phyloP scores from a whole-genome alignment of 2,797 vertebrate species.

The Pteropus rufus region DNA sequence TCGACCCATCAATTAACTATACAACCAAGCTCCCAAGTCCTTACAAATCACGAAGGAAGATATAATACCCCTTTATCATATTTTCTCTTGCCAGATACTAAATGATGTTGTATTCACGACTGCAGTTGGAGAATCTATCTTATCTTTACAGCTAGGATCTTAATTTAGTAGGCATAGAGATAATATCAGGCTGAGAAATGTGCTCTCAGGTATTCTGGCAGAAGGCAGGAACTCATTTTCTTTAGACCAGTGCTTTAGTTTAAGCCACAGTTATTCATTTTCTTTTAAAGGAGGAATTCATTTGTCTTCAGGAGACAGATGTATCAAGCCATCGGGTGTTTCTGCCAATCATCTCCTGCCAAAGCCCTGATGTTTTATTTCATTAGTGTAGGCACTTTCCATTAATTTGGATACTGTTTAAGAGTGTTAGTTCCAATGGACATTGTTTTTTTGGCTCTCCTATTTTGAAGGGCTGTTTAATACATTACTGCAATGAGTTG shows the following conservation, averaged over 20 bases:
- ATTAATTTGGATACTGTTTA: conserved; percentile 69
- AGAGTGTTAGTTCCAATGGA: conserved; percentile 67
- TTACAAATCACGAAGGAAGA: neutral
- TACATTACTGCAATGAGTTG: conserved; percentile 66
- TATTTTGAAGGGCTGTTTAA: conserved; percentile 72
- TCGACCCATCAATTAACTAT: neutral
- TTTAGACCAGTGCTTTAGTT: neutral
- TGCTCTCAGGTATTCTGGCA: neutral
- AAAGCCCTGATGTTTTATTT: conserved; percentile 71
- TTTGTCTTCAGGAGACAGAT: conserved; percentile 67
- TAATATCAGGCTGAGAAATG: neutral
- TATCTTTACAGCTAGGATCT: neutral
- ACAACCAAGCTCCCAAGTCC: neutral
- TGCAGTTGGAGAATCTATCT: neutral
- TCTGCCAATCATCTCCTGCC: conserved; percentile 69
- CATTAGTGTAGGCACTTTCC: conserved; percentile 75
- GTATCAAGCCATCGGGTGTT: conserved; percentile 27
- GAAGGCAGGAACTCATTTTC: conserved; percentile 46
- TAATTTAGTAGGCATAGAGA: conserved; percentile 10
- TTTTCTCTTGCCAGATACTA: neutral
- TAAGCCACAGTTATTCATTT: neutral
- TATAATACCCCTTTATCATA: neutral
- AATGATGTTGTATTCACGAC: neutral
- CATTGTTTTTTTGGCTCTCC: conserved; percentile 68
- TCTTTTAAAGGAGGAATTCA: conserved; percentile 49